phyloP scores from a whole-genome alignment of 37 sponge, comb jelly and placozoan genomes.

The Crambe crambe region DNA sequence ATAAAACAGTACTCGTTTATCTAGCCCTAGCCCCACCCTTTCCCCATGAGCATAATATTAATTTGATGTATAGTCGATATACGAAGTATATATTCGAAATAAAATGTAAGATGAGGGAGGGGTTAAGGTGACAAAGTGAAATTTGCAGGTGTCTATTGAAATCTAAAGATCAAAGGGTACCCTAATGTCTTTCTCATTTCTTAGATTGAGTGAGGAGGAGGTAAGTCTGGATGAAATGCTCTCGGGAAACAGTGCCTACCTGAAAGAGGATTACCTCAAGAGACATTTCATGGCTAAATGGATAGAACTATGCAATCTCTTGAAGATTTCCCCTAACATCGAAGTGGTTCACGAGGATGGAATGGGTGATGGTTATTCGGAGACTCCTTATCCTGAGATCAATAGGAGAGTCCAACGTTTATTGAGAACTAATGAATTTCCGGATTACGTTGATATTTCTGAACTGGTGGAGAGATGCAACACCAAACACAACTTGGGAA shows the following conservation, averaged over 20 bases:
- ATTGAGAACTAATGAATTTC: slow-evolving; percentile 60
- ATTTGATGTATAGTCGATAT: too few species aligned
- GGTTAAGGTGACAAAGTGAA: too few species aligned
- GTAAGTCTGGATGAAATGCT: slow-evolving; percentile 76
- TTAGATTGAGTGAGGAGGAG: slow-evolving; percentile 53
- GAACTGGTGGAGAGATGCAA: slow-evolving; percentile 60
- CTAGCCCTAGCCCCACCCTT: too few species aligned
- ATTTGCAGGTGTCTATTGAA: not conserved
- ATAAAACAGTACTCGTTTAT: too few species aligned
- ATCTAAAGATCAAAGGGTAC: not conserved
- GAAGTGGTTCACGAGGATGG: slow-evolving; percentile 7
- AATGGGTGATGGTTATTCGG: slow-evolving; percentile 4
- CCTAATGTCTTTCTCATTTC: not conserved
- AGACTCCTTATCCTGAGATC: slow-evolving; percentile 58
- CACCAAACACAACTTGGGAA: slow-evolving; percentile 46
- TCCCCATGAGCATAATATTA: too few species aligned
- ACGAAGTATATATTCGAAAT: too few species aligned
- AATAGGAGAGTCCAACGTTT: slow-evolving; percentile 60
- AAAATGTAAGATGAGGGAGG: too few species aligned
- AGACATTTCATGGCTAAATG: slow-evolving; percentile 59
- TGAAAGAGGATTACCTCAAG: slow-evolving; percentile 67
- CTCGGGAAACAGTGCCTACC: slow-evolving; percentile 55
- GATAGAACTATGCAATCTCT: slow-evolving; percentile 56
- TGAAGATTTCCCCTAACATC: slow-evolving; percentile 24
- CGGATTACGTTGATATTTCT: slow-evolving; percentile 63